Evolutionary conservation across 2,888 invertebrate species (phyloP).

Genomic region (Ophioninae sp.): DNA sequence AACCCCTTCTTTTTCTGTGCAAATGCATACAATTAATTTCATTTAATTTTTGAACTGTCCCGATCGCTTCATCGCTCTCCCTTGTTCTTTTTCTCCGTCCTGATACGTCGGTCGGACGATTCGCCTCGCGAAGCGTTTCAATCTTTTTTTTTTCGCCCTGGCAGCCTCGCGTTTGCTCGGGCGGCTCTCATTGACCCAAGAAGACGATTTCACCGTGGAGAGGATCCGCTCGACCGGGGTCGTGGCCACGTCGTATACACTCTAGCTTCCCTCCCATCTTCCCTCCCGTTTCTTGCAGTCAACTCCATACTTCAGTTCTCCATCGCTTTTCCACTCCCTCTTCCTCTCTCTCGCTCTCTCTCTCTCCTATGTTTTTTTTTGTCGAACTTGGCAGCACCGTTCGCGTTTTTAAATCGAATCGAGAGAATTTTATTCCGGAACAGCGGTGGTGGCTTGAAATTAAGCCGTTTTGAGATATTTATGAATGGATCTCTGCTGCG

Average conservation of each 20-base stretch:
- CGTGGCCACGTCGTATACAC: slow-evolving; percentile 72
- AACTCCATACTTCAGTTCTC: slow-evolving; percentile 58
- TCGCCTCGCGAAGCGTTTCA: slow-evolving; percentile 37
- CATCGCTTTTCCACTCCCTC: slow-evolving; percentile 34
- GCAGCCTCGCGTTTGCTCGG: slow-evolving; percentile 45
- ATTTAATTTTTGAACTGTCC: slow-evolving; percentile 43
- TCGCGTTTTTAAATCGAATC: slow-evolving; percentile 78
- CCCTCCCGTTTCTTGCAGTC: slow-evolving; percentile 31
- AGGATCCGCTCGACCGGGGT: slow-evolving; percentile 71
- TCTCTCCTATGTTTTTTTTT: slow-evolving; percentile 26
- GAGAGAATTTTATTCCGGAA: slow-evolving; percentile 78
- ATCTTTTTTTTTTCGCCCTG: slow-evolving; percentile 42
- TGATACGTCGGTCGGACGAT: slow-evolving; percentile 39
- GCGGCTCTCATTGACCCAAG: slow-evolving; percentile 73
- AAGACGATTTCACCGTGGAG: slow-evolving; percentile 71
- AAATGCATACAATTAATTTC: neutral
- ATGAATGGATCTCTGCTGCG: slow-evolving; percentile 76
- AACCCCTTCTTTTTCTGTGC: neutral
- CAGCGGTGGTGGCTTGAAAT: slow-evolving; percentile 77
- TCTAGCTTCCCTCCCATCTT: slow-evolving; percentile 57
- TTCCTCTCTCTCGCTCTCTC: slow-evolving; percentile 16
- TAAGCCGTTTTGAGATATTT: slow-evolving; percentile 81
- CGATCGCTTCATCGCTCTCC: slow-evolving; percentile 42
- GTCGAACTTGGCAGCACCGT: slow-evolving; percentile 69
- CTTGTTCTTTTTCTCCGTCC: slow-evolving; percentile 19